Base-by-base conservation (phyloP, 35 echinoderm and acorn worm genomes). In the Apostichopus parvimensis region DNA sequence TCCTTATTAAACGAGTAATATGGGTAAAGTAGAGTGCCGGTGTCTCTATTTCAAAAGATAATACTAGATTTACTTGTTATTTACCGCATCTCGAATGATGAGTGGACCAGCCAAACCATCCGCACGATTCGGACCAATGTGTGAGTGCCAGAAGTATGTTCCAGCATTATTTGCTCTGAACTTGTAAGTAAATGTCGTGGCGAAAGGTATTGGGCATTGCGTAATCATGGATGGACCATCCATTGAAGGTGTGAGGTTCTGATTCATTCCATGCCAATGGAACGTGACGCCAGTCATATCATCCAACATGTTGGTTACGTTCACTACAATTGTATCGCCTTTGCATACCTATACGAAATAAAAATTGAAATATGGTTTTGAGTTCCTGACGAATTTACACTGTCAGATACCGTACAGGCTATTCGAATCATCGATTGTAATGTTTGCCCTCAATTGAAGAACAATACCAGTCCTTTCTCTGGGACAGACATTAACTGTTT, bases 61-160 rank as follows among this genome's bases (percentile, higher is more conserved):
- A 45, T 45, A 45, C 34, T 45, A 45, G 34, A 45, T 45, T 45
- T 45, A 45, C 34, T 45, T 45, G 53, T 24, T 81, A 34, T 34
- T 81, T 80, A 77, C 60, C 23, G 94, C 61, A 89, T 98, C 77
- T 53, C 96, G 85, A 5, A 98, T 87, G 34, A 98, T 92, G 2
- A 98, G 80, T 6, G 96, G 90, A 26, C 96, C 96, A 92, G 92
- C 95, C n/a, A 95, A 75, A 15, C 96, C 96, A 57, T 98, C 96
- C 0, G 94, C 92, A 1, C 94, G 90, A 54, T 95, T 94, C 78
- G 92, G 61, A 8, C 94, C 96, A 4, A 92, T 21, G 80, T 98
- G 96, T 0, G 90, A 66, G 78, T 98, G 96, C 92, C 92, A 98
- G 54, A 85, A 94, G 76, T 90, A 78, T 13, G 93, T 94, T 1